Evolutionary conservation across 2,797 vertebrate genomes (phyloP).

Genomic region (Acanthurus leucopareius): DNA sequence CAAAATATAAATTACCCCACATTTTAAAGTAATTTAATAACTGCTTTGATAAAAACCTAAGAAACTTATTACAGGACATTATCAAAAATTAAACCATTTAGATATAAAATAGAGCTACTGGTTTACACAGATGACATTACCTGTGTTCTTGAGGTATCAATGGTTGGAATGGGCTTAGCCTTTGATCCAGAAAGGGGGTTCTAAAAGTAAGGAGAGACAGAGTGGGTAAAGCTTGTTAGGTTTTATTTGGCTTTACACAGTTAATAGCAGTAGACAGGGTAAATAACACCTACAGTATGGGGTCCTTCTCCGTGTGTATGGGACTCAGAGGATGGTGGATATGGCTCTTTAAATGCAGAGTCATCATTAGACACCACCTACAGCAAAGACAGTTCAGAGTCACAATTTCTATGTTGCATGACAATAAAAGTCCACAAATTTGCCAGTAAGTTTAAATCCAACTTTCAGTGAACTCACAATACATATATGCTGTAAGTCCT

Average conservation of each 20-base stretch:
- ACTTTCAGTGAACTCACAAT: not conserved
- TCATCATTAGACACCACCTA: constrained; percentile 79
- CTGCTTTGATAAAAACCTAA: too few species aligned
- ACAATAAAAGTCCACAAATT: not conserved
- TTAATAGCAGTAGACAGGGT: not conserved
- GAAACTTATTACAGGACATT: too few species aligned
- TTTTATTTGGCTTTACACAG: not conserved
- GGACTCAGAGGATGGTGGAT: constrained; percentile 80
- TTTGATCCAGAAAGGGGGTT: constrained; percentile 81
- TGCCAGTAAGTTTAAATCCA: not conserved
- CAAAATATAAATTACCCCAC: too few species aligned
- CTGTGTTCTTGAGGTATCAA: constrained; percentile 92
- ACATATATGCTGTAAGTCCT: not conserved
- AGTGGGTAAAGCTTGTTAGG: not conserved
- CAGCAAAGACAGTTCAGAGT: constrained; percentile 12
- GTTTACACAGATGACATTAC: constrained; percentile 74
- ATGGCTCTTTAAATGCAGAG: constrained; percentile 86
- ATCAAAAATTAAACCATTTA: not conserved
- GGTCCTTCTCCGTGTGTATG: constrained; percentile 72
- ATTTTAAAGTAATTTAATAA: not conserved
- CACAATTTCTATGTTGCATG: not conserved
- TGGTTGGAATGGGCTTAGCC: constrained; percentile 91
- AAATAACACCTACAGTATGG: constrained; percentile 65
- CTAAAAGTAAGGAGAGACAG: constrained; percentile 72
- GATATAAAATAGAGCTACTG: not conserved